A percentile compares a stretch with the other conserved stretches of the same genome.
These are phyloP conservation scores for Quadroppia sp. DNA, from an alignment of 2,888 invertebrate species.

Conservation along the genomic window DNA sequence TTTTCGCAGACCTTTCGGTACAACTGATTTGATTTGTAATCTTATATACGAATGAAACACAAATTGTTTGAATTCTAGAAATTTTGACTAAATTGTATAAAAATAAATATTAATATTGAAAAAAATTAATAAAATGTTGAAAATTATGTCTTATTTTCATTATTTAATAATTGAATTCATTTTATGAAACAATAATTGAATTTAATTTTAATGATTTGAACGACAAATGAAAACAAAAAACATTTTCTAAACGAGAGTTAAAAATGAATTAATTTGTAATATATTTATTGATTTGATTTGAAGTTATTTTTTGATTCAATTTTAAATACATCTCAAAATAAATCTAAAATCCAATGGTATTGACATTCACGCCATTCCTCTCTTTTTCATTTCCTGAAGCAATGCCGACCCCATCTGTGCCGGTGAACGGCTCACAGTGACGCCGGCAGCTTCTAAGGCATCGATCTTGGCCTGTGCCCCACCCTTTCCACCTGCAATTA, in stretches of 20 bases:
- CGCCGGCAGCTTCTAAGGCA: constrained; percentile 79
- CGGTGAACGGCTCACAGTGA: constrained; percentile 89
- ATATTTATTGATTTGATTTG: too few relatives aligned
- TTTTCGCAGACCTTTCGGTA: constrained; percentile 9
- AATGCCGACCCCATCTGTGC: constrained; percentile 92
- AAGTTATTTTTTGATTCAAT: too few relatives aligned
- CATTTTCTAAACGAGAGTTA: too few relatives aligned
- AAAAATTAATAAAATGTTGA: too few relatives aligned
- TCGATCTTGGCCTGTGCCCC: constrained; percentile 97
- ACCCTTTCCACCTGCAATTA: constrained; percentile 97
- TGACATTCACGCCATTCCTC: constrained; percentile 44
- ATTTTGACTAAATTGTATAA: constrained; percentile 12
- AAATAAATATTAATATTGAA: not conserved
- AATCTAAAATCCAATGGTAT: not conserved
- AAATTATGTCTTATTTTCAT: too few relatives aligned
- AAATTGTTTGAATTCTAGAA: not conserved
- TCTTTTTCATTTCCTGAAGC: constrained; percentile 52
- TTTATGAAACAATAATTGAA: too few relatives aligned
- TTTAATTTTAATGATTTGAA: too few relatives aligned
- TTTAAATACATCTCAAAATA: not conserved
- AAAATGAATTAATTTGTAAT: too few relatives aligned
- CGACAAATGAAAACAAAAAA: too few relatives aligned
- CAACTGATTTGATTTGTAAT: constrained; percentile 27
- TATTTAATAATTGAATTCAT: too few relatives aligned
- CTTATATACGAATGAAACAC: constrained; percentile 4